Evolutionary conservation across 2,888 invertebrate genomes (phyloP), one percentile per base, ranked within the genome.

Genomic region (Luffia ferchaultella): DNA sequence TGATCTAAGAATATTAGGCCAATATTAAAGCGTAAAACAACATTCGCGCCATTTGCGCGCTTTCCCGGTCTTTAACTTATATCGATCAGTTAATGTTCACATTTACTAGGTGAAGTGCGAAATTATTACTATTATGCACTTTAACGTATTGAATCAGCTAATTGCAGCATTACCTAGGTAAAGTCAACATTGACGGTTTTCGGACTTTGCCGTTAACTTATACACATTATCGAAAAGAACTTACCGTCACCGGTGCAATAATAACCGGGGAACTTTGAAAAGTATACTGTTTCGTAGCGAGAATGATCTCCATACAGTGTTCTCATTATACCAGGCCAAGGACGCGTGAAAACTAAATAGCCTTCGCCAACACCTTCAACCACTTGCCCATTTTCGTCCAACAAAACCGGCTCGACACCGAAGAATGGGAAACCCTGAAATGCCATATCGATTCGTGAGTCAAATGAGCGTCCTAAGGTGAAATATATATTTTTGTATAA

Each of bases 291-390:
- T 73, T 96, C 92, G 71, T 92, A 97, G 60, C 95, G 89, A 58
- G 91, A 89, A 67, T 98, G 97, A 76, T 97, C 93, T 49, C 93
- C 93, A 73, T 89, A 97, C 19, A 99, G 88, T 0, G 96, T 93
- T 55, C 98, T 88, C 97, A 98, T 97, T 85, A 99, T 94, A 58
- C 98, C 97, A 1, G 99, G 99, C 99, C 99, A 99, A 1, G 99
- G 98, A 59, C 91, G 88, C 41, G 92, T 85, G 77, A 99, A 98
- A 7, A 30, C 12, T 7, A 30, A 12, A 40, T 97, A 97, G 61
- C 99, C 83, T 70, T 95, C 97, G 2, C 98, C 98, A 76, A 98
- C 96, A 18, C 95, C 96, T 55, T 91, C 90, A 1, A 96, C 96
- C 56, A 92, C 89, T 52, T 97, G 89, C 1, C 98, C 98, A 50